Evolutionary conservation across 92 coral and sea anemone genomes (phyloP).

Genomic region (Desmophyllum pertusum): DNA sequence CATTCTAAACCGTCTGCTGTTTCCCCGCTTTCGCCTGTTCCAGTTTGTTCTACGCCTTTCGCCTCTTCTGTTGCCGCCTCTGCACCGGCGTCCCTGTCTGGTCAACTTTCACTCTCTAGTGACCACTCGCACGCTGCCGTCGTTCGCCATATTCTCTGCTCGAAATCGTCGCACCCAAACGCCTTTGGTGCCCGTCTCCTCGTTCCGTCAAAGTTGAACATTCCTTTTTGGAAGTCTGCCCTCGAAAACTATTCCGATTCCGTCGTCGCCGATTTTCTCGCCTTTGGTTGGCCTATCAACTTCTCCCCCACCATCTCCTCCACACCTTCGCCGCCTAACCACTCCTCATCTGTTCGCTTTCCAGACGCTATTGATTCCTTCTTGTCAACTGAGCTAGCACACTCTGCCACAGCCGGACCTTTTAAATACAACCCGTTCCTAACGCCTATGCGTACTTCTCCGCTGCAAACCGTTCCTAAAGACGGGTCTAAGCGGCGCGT

Average conservation of each 20-base stretch:
- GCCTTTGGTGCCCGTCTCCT: slow-evolving; percentile 7
- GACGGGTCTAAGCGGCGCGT: slow-evolving; percentile 55
- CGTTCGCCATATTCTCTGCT: slow-evolving; percentile 29
- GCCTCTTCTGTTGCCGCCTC: neutral
- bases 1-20: no score
- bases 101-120: slow-evolving; percentile 10
- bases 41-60: no score
- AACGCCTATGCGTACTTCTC: slow-evolving; percentile 47
- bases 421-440: slow-evolving; percentile 47
- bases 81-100: neutral
- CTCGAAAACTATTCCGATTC: slow-evolving; percentile 7
- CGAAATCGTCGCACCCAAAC: slow-evolving; percentile 4
- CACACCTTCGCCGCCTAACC: slow-evolving; percentile 23
- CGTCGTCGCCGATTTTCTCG: slow-evolving; percentile 43
- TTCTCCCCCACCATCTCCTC: neutral
- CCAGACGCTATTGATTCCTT: slow-evolving; percentile 39
- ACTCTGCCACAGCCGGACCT: slow-evolving; percentile 51
- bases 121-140: slow-evolving; percentile 1
- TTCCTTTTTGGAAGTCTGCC: slow-evolving; percentile 17
- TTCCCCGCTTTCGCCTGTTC: neutral
- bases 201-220: slow-evolving; percentile 20
- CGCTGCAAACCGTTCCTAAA: slow-evolving; percentile 55
- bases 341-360: slow-evolving; percentile 42
- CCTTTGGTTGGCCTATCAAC: slow-evolving; percentile 65
- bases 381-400: slow-evolving; percentile 35